Evolutionary conservation across 2,888 invertebrate genomes (phyloP), one percentile per base, ranked within the genome.

Genomic region (Nipponacmea schrenckii): DNA sequence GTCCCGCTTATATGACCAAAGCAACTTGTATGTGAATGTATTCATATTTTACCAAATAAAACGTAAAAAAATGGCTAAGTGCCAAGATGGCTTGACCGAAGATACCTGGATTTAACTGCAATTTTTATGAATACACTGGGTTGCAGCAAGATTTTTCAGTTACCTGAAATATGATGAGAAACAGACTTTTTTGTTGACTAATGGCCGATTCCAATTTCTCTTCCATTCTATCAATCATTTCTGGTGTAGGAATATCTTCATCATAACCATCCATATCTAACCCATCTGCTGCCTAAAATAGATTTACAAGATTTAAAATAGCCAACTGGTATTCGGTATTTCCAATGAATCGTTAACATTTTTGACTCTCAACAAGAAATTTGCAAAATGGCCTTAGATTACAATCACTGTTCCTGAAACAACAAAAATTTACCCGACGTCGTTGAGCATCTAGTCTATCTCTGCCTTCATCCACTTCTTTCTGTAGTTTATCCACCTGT

Each of bases 141-240:
- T 31, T 31, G 31, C 2, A 4, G 31, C 8, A 26, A 45, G n/a
- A 64, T 44, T 46, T 45, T 20, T 44, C 2, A 62, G 48, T 71
- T 83, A 92, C 92, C 92, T 98, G 97, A 90, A 98, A 98, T 83
- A 98, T 96, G 88, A 98, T 97, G 76, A 98, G 93, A 90, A 98
- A 98, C 77, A 98, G 91, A 86, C 97, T 95, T 90, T 98, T 98
- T 90, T 97, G 97, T 90, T 98, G 97, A 78, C 96, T 96, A 90
- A 97, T 96, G 0, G 96, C 96, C 2, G 94, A 93, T 89, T 98
- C 98, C 73, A 97, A 89, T 74, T 94, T 94, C 89, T 98, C 97
- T 88, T 98, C 97, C 96, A 97, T 96, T 71, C 95, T 92, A 87
- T 97, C 97, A 1, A 98, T 94, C 85, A 94, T 94, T 91, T 97